These are phyloP conservation scores for Amphiduros pacificus DNA, from an alignment of 2,888 invertebrate species.

Conservation along the genomic window DNA sequence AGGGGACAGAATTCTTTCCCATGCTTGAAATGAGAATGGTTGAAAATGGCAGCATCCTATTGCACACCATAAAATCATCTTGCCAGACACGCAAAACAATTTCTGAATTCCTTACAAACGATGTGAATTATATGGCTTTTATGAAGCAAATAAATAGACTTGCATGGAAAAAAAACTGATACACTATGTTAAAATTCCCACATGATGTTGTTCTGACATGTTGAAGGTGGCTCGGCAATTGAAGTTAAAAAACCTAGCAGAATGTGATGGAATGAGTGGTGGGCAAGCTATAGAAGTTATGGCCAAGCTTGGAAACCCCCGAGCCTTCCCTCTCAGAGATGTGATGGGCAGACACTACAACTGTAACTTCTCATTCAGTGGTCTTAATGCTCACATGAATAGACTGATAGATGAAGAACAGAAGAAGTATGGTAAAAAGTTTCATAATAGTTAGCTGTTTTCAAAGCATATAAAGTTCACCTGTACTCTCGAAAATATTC, in stretches of 20 bases:
- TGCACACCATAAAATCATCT: not conserved
- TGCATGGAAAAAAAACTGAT: too few relatives aligned
- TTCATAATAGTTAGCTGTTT: not conserved
- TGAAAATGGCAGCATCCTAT: not conserved
- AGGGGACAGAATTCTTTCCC: too few relatives aligned
- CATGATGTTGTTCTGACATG: slow-evolving; percentile 11
- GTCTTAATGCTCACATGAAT: slow-evolving; percentile 57
- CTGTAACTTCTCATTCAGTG: slow-evolving; percentile 91
- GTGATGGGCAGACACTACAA: slow-evolving; percentile 67
- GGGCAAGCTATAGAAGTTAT: slow-evolving; percentile 84
- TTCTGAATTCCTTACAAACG: not conserved
- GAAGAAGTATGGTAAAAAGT: slow-evolving; percentile 39
- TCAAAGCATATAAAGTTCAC: too few relatives aligned
- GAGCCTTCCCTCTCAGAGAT: slow-evolving; percentile 30
- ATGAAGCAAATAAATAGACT: too few relatives aligned
- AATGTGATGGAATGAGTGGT: slow-evolving; percentile 75
- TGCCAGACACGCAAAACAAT: not conserved
- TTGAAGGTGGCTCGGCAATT: slow-evolving; percentile 76
- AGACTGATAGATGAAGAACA: slow-evolving; percentile 40
- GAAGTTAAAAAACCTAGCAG: slow-evolving; percentile 77
- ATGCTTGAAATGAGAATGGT: not conserved
- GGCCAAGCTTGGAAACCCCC: slow-evolving; percentile 68
- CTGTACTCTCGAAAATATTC: too few relatives aligned
- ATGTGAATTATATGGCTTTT: too few relatives aligned
- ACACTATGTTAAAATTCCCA: too few relatives aligned